Conservation (phyloP, 2,113 vertebrate species). For the Chaetodon trifascialis region DNA sequence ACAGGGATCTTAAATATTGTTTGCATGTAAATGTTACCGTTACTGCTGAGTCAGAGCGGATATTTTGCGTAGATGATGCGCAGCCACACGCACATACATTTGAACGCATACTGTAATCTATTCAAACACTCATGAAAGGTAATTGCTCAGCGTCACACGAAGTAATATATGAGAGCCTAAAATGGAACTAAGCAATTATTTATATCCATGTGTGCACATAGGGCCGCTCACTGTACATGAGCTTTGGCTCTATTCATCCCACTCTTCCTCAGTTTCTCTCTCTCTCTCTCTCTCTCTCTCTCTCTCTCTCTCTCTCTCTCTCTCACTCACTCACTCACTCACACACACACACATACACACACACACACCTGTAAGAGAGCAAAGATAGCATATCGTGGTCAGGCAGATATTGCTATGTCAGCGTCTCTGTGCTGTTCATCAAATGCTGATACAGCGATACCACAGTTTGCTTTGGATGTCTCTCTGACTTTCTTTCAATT, state of each 20-base stretch:
- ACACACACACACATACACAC: not conserved
- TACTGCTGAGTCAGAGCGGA: constrained; percentile 7
- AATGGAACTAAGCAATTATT: constrained; percentile 45
- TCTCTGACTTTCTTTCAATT: not conserved
- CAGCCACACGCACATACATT: not conserved
- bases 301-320: too few relatives aligned
- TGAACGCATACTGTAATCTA: not conserved
- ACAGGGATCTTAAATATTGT: not conserved
- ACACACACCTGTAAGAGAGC: constrained; percentile 3
- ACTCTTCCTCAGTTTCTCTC: not conserved
- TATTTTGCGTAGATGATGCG: not conserved
- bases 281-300: too few relatives aligned
- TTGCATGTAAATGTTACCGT: constrained; percentile 7
- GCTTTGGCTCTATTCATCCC: not conserved
- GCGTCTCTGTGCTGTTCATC: constrained; percentile 16
- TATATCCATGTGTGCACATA: constrained; percentile 6
- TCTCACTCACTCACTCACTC: too few relatives aligned
- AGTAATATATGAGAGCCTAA: constrained; percentile 16
- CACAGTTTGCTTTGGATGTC: not conserved
- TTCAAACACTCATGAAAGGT: constrained; percentile 2
- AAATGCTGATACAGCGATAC: constrained; percentile 23
- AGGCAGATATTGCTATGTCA: constrained; percentile 34
- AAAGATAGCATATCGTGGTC: not conserved
- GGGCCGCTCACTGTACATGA: not conserved
- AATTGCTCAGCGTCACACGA: constrained; percentile 4